phyloP scores from a whole-genome alignment of 2,797 vertebrate species.

The Paramormyrops hopkinsi region DNA sequence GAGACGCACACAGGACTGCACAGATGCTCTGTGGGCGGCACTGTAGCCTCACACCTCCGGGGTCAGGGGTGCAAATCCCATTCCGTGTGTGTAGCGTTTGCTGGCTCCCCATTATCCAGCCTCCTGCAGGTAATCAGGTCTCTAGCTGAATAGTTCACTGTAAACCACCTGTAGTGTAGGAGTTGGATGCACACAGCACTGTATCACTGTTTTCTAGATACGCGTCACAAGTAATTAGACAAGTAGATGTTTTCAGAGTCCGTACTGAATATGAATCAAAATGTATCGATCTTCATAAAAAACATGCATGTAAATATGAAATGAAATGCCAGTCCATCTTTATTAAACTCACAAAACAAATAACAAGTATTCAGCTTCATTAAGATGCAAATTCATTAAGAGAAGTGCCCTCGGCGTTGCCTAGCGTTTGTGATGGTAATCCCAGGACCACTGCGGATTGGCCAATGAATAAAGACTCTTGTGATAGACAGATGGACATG shows the following conservation, averaged over 20 bases:
- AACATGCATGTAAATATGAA: background rate
- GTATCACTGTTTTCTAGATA: background rate
- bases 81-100: background rate
- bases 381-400: background rate
- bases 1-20: background rate
- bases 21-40: background rate
- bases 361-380: background rate
- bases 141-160: background rate
- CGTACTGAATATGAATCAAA: background rate
- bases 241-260: background rate
- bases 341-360: background rate
- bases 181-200: background rate
- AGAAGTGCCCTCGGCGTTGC: background rate
- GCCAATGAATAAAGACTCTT: background rate
- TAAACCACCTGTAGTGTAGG: background rate
- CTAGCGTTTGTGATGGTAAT: background rate
- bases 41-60: background rate
- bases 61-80: background rate
- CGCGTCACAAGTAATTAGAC: background rate
- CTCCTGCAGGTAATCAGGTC: background rate
- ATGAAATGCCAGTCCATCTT: background rate
- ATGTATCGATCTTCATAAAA: background rate
- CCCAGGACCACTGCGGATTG: background rate
- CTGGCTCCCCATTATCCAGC: background rate
- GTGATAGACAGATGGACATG: background rate